Base-by-base conservation (phyloP, 2,797 vertebrate genomes). In the Martes flavigula region DNA sequence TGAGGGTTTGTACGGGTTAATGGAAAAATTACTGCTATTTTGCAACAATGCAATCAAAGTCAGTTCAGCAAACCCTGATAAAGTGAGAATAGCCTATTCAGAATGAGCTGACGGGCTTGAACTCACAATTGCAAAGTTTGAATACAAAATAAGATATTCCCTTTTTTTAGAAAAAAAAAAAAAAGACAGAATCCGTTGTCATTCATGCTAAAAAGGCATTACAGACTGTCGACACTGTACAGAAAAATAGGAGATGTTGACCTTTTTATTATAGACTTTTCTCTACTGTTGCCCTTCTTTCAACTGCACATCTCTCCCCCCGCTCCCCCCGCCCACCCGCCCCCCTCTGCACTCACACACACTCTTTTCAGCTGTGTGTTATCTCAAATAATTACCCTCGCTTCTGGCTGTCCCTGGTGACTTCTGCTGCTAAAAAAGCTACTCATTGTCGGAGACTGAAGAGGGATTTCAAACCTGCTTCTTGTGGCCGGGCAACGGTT, bases 361-460 rank as follows among this genome's bases (percentile, higher is more conserved):
- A 87, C 98, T 97, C 98, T 98, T 99, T 98, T 99, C 99, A 98
- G 98, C 99, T 99, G 99, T 99, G 96, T 99, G 99, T 99, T 99
- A 99, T 99, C 99, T 99, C 99, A 99, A 99, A 99, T 99, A 99
- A 99, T 99, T 99, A 99, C 99, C 99, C 99, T 99, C 98, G 99
- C 99, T 99, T 99, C 99, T 99, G 99, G 99, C 99, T 98, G 99
- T 99, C 99, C 99, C 99, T 97, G 95, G 99, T 99, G 99, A 99
- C 99, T 99, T 98, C 98, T 98, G 98, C 98, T 98, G 98, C 99
- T 98, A 98, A 99, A 99, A 99, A 99, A 99, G 98, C 99, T 99
- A 98, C 99, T 99, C 99, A 99, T 99, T 99, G 99, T 99, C 98
- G 98, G 98, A 98, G 98, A 98, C 99, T 98, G 98, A 99, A 99